These are phyloP conservation scores for Argyresthia goedartella DNA, from an alignment of 2,888 invertebrate genomes.

Conservation along the genomic window DNA sequence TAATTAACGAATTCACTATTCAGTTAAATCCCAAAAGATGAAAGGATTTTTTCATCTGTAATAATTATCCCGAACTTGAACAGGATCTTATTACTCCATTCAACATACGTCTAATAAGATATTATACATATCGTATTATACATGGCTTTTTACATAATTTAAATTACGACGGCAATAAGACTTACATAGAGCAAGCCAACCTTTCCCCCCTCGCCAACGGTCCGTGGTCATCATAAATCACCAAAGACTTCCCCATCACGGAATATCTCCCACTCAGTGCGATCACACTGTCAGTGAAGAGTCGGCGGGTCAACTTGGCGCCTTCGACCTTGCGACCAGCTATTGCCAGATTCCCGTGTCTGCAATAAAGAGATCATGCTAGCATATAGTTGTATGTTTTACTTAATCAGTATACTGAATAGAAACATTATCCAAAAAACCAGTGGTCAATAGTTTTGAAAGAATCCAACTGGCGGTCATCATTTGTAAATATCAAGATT, in stretches of 20 bases:
- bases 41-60: too few relatives aligned
- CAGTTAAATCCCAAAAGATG: too few relatives aligned
- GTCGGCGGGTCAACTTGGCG: conserved; percentile 74
- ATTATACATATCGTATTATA: too few relatives aligned
- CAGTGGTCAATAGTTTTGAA: background rate
- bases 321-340: conserved; percentile 80
- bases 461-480: too few relatives aligned
- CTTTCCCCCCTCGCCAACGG: conserved; percentile 90
- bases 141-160: too few relatives aligned
- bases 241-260: conserved; percentile 85
- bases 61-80: too few relatives aligned
- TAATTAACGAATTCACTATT: too few relatives aligned
- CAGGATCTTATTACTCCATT: too few relatives aligned
- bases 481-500: too few relatives aligned
- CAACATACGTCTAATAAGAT: too few relatives aligned
- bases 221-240: conserved; percentile 89
- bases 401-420: background rate
- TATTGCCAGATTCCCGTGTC: conserved; percentile 79
- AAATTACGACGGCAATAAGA: conserved; percentile 11
- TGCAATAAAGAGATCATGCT: conserved; percentile 22
- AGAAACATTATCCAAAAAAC: background rate
- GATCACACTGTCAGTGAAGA: conserved; percentile 84
- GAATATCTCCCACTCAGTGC: conserved; percentile 82
- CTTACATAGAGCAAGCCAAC: conserved; percentile 88
- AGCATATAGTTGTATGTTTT: background rate